Conservation (phyloP, 2,113 vertebrate species). For the Lepus timidus region DNA sequence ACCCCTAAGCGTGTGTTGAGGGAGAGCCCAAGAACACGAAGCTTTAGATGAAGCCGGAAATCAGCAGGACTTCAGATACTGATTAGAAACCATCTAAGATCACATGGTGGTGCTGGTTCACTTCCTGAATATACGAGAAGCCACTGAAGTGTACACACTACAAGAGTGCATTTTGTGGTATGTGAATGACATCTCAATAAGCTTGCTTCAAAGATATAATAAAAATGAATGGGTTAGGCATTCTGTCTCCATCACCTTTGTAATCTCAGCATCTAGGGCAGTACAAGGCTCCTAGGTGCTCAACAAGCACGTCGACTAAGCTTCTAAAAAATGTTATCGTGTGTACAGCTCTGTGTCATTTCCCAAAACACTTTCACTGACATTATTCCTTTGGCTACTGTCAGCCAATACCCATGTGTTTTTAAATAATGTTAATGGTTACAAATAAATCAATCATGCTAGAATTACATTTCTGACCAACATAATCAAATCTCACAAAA, state of each 20-base stretch:
- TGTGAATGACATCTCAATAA: conserved; percentile 17
- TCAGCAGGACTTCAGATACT: conserved; percentile 28
- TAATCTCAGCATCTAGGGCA: not conserved
- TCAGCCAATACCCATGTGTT: not conserved
- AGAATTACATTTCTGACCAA: not conserved
- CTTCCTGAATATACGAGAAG: not conserved
- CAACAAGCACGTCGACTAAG: not conserved
- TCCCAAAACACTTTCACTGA: not conserved
- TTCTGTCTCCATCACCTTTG: conserved; percentile 2
- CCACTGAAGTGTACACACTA: not conserved
- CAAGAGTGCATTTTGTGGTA: conserved; percentile 21
- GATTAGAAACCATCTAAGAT: conserved; percentile 56
- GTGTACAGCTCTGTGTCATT: not conserved
- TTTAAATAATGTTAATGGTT: not conserved
- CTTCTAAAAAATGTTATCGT: not conserved
- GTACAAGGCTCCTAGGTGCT: not conserved
- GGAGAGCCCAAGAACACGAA: conserved; percentile 60
- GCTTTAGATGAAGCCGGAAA: conserved; percentile 51
- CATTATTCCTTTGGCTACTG: conserved; percentile 39
- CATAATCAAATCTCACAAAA: conserved; percentile 34
- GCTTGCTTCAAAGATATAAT: not conserved
- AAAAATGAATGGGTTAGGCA: conserved; percentile 17
- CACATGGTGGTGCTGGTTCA: not conserved
- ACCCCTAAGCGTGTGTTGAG: conserved; percentile 36
- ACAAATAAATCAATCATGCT: conserved; percentile 29